phyloP scores from a whole-genome alignment of 1,140 invertebrate genomes.

The Atopsyche davidsoni region DNA sequence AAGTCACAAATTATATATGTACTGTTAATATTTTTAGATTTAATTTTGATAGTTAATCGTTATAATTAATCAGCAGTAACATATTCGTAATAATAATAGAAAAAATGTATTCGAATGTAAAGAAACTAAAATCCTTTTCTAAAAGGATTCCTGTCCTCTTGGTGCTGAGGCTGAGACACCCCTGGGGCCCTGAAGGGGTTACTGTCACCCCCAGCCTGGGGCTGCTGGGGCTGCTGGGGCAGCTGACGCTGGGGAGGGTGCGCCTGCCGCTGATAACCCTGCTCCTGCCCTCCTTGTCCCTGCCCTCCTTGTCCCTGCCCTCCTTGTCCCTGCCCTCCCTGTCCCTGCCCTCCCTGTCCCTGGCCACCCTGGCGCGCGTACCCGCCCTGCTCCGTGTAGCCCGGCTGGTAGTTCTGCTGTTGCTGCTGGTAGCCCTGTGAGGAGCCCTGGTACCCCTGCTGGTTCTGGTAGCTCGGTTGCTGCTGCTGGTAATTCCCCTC shows the following conservation, averaged over 20 bases:
- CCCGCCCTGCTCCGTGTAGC: constrained; percentile 37
- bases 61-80: too few species aligned
- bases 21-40: too few species aligned
- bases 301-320: too few species aligned
- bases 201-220: constrained; percentile 43
- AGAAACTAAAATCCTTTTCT: constrained; percentile 34
- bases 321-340: too few species aligned
- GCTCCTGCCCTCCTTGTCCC: too few species aligned
- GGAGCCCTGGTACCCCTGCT: constrained; percentile 31
- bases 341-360: too few species aligned
- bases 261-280: constrained; percentile 46
- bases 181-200: constrained; percentile 51
- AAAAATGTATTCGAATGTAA: background rate
- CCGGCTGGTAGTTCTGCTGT: constrained; percentile 41
- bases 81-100: background rate
- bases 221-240: constrained; percentile 36
- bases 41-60: too few species aligned
- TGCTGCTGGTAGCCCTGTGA: constrained; percentile 43
- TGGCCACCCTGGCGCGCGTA: too few species aligned
- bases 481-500: constrained; percentile 36
- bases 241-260: constrained; percentile 35
- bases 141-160: constrained; percentile 53
- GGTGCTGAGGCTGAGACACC: constrained; percentile 31
- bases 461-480: constrained; percentile 43
- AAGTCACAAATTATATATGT: too few species aligned